Evolutionary conservation across 2,888 invertebrate species (phyloP), one percentile per base, ranked within the genome.

Genomic region (Heliconius cydno): DNA sequence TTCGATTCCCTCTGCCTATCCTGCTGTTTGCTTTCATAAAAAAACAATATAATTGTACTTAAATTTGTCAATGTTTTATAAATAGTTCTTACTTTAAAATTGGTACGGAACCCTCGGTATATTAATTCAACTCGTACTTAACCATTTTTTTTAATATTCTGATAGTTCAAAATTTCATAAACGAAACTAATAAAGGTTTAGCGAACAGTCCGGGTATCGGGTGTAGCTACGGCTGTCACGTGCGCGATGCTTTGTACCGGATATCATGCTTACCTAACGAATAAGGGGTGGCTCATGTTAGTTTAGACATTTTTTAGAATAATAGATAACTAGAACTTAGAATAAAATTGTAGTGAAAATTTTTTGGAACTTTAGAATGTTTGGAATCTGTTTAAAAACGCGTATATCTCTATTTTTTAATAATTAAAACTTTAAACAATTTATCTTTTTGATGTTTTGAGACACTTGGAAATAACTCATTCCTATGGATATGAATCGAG

Each of bases 151-250:
- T 57, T 57, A 66, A 22, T 28, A 70, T 25, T 15, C 15, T 66
- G 30, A 30, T 66, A 65, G 52, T 52, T 28, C 5, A 66, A 72
- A 66, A 70, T 78, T 77, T 57, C 52, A 41, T 38, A 66, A 65
- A 34, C 34, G 72, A 78, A 66, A 78, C 72, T 78, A 72, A 73
- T 78, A 73, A 73, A 66, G 28, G 63, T 65, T 25, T 75, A 63
- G 25, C 66, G 66, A 72, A 38, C 34, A 28, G 78, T 34, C 25
- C 52, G 66, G 41, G 38, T 66, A 78, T 78, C 78, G 72, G 52
- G 19, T 52, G 15, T 13, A 60, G 46, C 46, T 71, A 46, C 65
- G 77, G 41, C 63, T 71, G 78, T 78, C 78, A 73, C 63, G 63
- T 65, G 63, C 41, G 75, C 65, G 41, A 65, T 12, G 73, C 72